Percentiles rank a stretch among this genome's conserved stretches.
These are phyloP conservation scores for Aurelia sp. DNA, from an alignment of 30 jellyfish, hydroid and myxozoan species.

Conservation along the genomic window DNA sequence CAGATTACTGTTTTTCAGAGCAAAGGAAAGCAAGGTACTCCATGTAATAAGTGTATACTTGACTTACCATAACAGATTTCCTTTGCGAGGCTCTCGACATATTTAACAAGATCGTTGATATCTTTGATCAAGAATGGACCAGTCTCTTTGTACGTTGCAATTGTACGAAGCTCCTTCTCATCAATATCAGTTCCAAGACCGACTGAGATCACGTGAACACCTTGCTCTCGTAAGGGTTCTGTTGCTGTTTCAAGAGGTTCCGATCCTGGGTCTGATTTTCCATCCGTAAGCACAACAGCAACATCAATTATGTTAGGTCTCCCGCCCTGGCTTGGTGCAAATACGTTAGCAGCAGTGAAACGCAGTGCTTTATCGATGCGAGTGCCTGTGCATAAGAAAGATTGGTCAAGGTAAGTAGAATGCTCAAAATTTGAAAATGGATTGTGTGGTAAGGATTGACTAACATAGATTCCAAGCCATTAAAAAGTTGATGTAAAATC, in stretches of 20 bases:
- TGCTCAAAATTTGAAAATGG: too few relatives aligned
- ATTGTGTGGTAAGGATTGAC: too few relatives aligned
- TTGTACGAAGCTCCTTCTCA: slow-evolving; percentile 58
- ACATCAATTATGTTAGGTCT: slow-evolving; percentile 67
- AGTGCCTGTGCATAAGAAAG: slow-evolving; percentile 34
- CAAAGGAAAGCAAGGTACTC: too few relatives aligned
- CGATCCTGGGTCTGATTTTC: slow-evolving; percentile 76
- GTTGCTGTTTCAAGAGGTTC: slow-evolving; percentile 72
- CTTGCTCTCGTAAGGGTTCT: slow-evolving; percentile 65
- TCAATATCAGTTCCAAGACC: slow-evolving; percentile 85
- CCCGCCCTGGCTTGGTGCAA: slow-evolving; percentile 61
- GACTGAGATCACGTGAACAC: slow-evolving; percentile 77
- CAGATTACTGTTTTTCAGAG: too few relatives aligned
- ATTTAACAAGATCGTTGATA: slow-evolving; percentile 14
- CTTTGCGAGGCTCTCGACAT: slow-evolving; percentile 67
- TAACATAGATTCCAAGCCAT: too few relatives aligned
- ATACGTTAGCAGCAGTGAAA: slow-evolving; percentile 62
- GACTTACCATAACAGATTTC: slow-evolving; percentile 84
- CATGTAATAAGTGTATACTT: too few relatives aligned
- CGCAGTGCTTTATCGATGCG: slow-evolving; percentile 87
- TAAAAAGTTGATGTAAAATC: too few relatives aligned
- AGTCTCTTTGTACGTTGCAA: slow-evolving; percentile 63
- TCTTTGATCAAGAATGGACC: slow-evolving; percentile 71
- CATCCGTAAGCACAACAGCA: slow-evolving; percentile 85
- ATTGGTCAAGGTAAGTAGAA: too few relatives aligned